Conservation (phyloP, 1,140 invertebrate species). For the Macrosteles quadrilineatus region DNA sequence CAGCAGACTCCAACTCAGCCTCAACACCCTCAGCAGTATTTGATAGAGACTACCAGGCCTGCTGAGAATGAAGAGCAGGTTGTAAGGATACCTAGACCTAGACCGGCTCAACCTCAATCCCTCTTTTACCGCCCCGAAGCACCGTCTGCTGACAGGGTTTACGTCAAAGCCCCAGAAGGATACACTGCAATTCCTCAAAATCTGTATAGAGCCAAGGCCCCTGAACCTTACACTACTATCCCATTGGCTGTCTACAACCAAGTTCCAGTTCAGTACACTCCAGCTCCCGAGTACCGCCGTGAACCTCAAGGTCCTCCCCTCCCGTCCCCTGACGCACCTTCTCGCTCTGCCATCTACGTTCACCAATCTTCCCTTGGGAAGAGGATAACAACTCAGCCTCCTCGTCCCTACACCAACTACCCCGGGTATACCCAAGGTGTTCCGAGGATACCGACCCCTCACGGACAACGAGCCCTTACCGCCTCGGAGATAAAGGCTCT, state of each 20-base stretch:
- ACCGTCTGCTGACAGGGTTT: background rate
- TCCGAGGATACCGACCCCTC: slow-evolving; percentile 21
- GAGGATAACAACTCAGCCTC: slow-evolving; percentile 9
- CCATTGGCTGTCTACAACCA: background rate
- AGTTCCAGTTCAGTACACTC: background rate
- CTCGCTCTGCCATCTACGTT: slow-evolving; percentile 31
- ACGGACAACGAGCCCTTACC: slow-evolving; percentile 42
- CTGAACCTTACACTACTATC: slow-evolving; percentile 12
- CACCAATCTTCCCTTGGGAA: slow-evolving; percentile 7
- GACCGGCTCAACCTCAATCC: background rate
- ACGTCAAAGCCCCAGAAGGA: background rate
- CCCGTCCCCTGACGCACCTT: slow-evolving; percentile 27
- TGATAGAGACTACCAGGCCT: slow-evolving; percentile 35
- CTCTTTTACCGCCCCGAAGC: slow-evolving; percentile 26
- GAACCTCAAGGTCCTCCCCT: background rate
- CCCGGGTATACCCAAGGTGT: background rate
- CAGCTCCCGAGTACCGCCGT: background rate
- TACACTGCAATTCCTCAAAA: too few species aligned
- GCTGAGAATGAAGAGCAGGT: background rate
- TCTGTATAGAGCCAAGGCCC: background rate
- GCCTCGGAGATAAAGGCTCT: slow-evolving; percentile 49
- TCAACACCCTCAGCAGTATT: slow-evolving; percentile 21
- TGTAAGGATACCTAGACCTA: slow-evolving; percentile 19
- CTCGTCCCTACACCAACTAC: background rate
- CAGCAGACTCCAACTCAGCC: slow-evolving; percentile 19